Base-by-base conservation (phyloP, 2,113 vertebrate genomes). In the Pseudolaguvia tuberculata region DNA sequence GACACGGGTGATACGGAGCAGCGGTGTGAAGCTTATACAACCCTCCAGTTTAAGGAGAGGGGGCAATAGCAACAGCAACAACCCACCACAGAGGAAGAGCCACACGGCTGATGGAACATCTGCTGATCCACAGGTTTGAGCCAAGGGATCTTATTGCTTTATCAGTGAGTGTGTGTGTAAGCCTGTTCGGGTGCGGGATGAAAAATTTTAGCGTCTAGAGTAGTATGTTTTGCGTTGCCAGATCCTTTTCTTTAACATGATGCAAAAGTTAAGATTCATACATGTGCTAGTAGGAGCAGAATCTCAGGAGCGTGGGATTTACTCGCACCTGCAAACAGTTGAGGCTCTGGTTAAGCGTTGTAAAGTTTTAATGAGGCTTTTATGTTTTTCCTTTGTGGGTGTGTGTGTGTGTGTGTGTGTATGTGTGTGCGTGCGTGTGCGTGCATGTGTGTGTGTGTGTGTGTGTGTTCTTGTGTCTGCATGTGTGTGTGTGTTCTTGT, bases 91-190 rank as follows among this genome's bases (percentile, higher is more conserved):
- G 52, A 87, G 86, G 83, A 91, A 88, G 84, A 87, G 73, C 71
- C 72, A 86, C 82, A 83, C 79, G 0, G 47, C 83, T 48, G 75
- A 75, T 74, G 92, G 92, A 76, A 91, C 87, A 52, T 88, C 87
- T 83, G 88, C 91, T 84, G 93, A 95, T 82, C 91, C 91, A 12
- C 93, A 95, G 93, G 93, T 94, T 85, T 92, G 93, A 76, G 69
- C n/a, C 0, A 20, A n/a, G 47, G 27, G 17, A 15, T 65, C 45
- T 42, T 56, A 25, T 18, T 48, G 57, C 10, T 31, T 42, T 42
- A 21, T 21, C 11, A 17, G 21, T 15, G 6, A 25, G 48, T 50
- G 48, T 50, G 48, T 50, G 48, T 50, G 47, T 48, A 15, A 10
- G 47, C 47, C 2, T 39, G 42, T 57, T 25, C n/a, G 23, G n/a